These are phyloP conservation scores for Macrotrachela quadricornifera DNA, from an alignment of 1,140 invertebrate genomes.

Conservation along the genomic window DNA sequence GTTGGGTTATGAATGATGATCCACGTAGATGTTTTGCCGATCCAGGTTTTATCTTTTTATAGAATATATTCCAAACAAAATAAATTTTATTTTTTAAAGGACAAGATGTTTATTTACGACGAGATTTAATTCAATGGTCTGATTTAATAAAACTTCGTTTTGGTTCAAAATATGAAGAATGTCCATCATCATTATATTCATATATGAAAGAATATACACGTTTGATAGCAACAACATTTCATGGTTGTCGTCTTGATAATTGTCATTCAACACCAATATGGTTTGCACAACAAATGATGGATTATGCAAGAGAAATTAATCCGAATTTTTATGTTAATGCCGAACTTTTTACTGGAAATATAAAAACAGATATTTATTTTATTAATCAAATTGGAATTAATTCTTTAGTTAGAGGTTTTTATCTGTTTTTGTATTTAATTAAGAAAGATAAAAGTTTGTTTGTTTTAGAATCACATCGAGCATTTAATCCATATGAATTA, in stretches of 20 bases:
- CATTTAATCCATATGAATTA: conserved; percentile 1
- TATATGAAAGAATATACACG: conserved; percentile 77
- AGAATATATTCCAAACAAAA: too few species aligned
- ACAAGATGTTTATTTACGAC: conserved; percentile 45
- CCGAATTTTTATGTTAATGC: conserved; percentile 87
- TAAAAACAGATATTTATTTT: conserved; percentile 83
- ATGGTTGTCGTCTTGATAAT: conserved; percentile 87
- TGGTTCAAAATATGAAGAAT: conserved; percentile 49
- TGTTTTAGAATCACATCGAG: conserved; percentile 24
- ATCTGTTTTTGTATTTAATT: too few species aligned
- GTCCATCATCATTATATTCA: conserved; percentile 68
- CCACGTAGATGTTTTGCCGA: conserved; percentile 82
- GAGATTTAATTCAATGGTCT: conserved; percentile 89
- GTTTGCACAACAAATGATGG: conserved; percentile 71
- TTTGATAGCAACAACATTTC: conserved; percentile 64
- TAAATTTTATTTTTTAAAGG: too few species aligned
- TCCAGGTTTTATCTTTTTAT: conserved; percentile 17
- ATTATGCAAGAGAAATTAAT: conserved; percentile 59
- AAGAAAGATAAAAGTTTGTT: too few species aligned
- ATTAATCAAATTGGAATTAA: conserved; percentile 93
- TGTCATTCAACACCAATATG: conserved; percentile 94
- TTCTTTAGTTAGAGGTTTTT: conserved; percentile 74
- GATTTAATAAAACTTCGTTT: conserved; percentile 84
- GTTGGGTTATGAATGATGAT: conserved; percentile 93
- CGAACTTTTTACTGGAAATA: conserved; percentile 89